Evolutionary conservation across 2,797 vertebrate species (phyloP), one percentile per base, ranked within the genome.

Genomic region (Cynodonichthys magdalenae): DNA sequence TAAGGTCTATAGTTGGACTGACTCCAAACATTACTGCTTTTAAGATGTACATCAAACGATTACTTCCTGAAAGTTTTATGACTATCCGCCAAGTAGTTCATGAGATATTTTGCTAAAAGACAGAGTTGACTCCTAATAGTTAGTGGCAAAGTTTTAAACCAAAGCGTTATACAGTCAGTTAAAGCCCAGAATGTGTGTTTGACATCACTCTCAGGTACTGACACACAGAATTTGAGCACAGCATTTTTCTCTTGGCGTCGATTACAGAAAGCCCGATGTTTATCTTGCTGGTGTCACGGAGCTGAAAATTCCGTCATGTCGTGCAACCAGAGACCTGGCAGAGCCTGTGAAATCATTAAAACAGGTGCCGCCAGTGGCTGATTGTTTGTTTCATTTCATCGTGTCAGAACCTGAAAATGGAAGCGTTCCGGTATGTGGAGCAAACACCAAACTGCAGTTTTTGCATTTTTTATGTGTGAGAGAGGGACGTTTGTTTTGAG

Each of bases 181-280:
- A 34, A 34, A 8, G 31, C 31, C 9, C 6, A 34, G 9, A 34
- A 8, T 34, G 9, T 34, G 6, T 34, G 31, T 8, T 34, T 7
- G 9, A 10, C 7, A 8, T 34, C 9, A 8, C 9, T 8, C 31
- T 34, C 31, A 8, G 31, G 31, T 34, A 34, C 31, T 34, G 31
- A 10, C 29, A 31, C 31, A 34, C 31, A 7, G 9, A 0, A 5
- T 24, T 42, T 42, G 14, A 27, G 44, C 18, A 1, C 9, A 27
- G 12, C 18, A 3, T 15, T 46, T 47, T 28, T 58, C 17, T 59
- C 17, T 15, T 74, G 39, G 54, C 58, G 27, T 64, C 0, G 0
- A 49, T 64, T 31, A 36, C 56, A 29, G 45, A 58, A 60, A 68
- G 5, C 1, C 7, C 17, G 60, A 77, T 81, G 11, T 52, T 69